These are phyloP conservation scores for Adelosebastes latens DNA, from an alignment of 2,797 vertebrate species.

Conservation along the genomic window DNA sequence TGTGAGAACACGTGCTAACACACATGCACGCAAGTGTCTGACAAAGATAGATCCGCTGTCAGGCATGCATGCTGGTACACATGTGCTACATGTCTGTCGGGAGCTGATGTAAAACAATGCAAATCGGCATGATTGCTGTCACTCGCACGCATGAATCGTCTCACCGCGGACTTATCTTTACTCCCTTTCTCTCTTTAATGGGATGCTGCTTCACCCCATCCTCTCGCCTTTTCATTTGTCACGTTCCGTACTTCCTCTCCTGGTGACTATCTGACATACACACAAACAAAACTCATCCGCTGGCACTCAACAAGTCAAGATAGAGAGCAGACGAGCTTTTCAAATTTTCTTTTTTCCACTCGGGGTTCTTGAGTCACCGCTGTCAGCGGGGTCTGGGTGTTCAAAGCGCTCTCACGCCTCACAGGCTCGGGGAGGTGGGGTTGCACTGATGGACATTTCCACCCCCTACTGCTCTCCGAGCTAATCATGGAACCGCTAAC, in stretches of 20 bases:
- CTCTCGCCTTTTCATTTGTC: not conserved
- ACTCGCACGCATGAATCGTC: slow-evolving; percentile 26
- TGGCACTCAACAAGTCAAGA: not conserved
- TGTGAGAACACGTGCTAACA: slow-evolving; percentile 6
- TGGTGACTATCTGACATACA: not conserved
- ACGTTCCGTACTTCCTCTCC: not conserved
- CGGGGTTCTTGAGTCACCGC: slow-evolving; percentile 30
- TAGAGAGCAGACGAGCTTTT: slow-evolving; percentile 19
- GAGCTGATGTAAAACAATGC: slow-evolving; percentile 28
- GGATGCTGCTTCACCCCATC: slow-evolving; percentile 8
- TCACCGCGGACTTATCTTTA: slow-evolving; percentile 8
- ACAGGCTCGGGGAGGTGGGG: slow-evolving; percentile 8
- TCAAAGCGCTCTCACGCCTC: slow-evolving; percentile 45
- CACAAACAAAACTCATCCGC: slow-evolving; percentile 2
- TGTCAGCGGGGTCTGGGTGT: slow-evolving; percentile 52
- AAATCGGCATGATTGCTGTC: slow-evolving; percentile 29
- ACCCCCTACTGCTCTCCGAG: slow-evolving; percentile 24
- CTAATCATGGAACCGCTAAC: slow-evolving; percentile 45
- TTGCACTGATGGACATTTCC: slow-evolving; percentile 29
- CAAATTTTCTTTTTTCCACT: slow-evolving; percentile 22
- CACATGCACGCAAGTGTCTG: slow-evolving; percentile 20
- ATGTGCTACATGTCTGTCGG: slow-evolving; percentile 15
- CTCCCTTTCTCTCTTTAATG: slow-evolving; percentile 21
- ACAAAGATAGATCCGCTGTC: slow-evolving; percentile 46
- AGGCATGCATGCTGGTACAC: slow-evolving; percentile 9